Evolutionary conservation across 2,113 vertebrate species (phyloP), one percentile per base, ranked within the genome.

Genomic region (Theristicus caerulescens): DNA sequence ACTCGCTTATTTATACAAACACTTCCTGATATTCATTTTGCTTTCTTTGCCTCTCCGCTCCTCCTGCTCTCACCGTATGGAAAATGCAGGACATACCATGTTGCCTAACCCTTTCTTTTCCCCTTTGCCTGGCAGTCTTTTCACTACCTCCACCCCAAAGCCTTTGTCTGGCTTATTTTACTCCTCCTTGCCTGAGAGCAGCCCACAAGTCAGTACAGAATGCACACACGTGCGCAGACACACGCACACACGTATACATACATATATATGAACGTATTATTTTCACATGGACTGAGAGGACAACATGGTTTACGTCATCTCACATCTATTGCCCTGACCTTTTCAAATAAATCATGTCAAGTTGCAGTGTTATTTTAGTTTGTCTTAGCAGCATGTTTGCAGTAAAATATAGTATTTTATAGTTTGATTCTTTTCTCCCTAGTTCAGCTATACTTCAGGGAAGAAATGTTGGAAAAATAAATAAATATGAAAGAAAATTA

Each of bases 211-310:
- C 8, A 1, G 24, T 80, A 18, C 3, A 6, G 42, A 69, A 59
- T 12, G 25, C 31, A 40, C 22, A 31, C 16, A 9, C 0, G 0
- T 29, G 29, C 3, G 8, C 38, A 52, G 27, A 51, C 0, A 1
- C 26, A 17, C 0, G 7, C 52, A 13, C 20, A 32, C 19, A 18
- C 2, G 0, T 19, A 13, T 18, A 24, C 3, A 0, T 27, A 31
- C 2, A 2, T 38, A 5, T 22, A n/a, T 27, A 29, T 1, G 11
- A 67, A 61, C 0, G 1, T 46, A 11, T 7, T 64, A 4, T 61
- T 88, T 91, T 90, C 79, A 47, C 0, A 0, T 40, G 46, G 54
- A 22, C 40, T 61, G 21, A 36, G 57, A 87, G 40, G 22, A 24
- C 44, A 65, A 10, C 20, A 2, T 54, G 36, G 44, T 83, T 96